A percentile compares a stretch with the other conserved stretches of the same genome.
Conservation (phyloP, 2,113 vertebrate species). For the Myrmecophaga tridactyla region DNA sequence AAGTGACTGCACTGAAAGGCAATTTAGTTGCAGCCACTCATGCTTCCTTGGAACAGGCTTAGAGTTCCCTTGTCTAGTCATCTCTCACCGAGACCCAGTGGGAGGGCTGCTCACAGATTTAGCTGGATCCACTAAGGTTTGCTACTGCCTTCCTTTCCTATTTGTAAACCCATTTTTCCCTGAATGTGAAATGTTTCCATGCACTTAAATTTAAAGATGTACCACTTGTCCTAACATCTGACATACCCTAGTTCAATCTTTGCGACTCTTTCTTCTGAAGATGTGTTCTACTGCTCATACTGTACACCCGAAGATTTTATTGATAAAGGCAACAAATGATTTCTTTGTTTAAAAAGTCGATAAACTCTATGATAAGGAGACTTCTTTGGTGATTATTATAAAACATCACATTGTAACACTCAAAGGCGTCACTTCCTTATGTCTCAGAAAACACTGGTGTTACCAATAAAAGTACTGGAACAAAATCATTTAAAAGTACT, state of each 20-base stretch:
- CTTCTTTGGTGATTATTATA: neutral
- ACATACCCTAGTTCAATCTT: neutral
- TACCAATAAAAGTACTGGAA: neutral
- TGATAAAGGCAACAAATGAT: neutral
- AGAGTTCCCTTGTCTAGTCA: fast-evolving
- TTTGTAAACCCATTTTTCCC: neutral
- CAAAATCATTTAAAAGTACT: neutral
- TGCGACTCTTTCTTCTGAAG: neutral
- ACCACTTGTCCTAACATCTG: neutral
- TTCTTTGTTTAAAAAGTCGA: constrained; percentile 14
- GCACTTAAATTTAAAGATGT: neutral
- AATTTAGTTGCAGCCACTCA: neutral
- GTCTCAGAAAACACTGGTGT: neutral
- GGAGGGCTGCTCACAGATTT: neutral
- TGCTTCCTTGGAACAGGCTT: neutral
- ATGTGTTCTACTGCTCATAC: neutral
- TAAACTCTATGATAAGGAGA: neutral
- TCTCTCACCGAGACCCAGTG: neutral
- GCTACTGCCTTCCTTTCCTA: neutral
- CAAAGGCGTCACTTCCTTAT: neutral
- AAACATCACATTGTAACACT: neutral
- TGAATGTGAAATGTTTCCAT: too few relatives aligned
- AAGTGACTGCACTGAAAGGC: neutral
- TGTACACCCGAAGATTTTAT: neutral
- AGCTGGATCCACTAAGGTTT: neutral